Base-by-base conservation (phyloP, 2,888 invertebrate genomes). In the Theodoxus fluviatilis region DNA sequence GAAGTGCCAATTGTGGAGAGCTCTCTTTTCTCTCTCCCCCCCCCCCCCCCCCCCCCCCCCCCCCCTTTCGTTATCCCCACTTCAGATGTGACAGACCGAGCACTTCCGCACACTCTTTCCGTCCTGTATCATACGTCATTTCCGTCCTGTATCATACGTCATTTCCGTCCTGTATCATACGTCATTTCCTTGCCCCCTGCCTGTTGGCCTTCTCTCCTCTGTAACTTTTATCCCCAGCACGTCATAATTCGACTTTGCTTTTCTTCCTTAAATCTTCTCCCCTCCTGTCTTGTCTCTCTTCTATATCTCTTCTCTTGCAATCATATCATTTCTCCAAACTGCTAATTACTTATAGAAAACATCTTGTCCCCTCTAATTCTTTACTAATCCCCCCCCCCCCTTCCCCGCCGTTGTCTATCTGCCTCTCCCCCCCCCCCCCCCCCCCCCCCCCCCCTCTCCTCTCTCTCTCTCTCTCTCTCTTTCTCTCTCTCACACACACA, bases 391-490 rank as follows among this genome's bases (percentile, higher is more conserved):
- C 12, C 18, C 43, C 43, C 12, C 15, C 15, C 38, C 25, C 25
- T 22, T 65, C 65, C 22, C 15, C 0, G 15, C 28, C 22, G n/a
- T 25, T 25, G 15, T 40, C 40, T 37, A 15, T 15, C 4, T 37
- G 25, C 28, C 28, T 25, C 22, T 38, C 25, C 15, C 43, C n/a
- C 28, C 43, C 43, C 43, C 6, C 18, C 43, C 43, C 25, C 43
- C 43, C 25, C 25, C 7, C 63, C 37, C 25, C 31, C n/a, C 43
- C 59, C 59, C 31, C 31, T 22, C 31, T 25, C 35, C 35, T 63
- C 35, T 61, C 61, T 68, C 35, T 35, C 22, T 68, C 35, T 35
- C 22, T 68, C 35, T n/a, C 63, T 63, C 15, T 68, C 68, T 33
- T 43, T 63, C 35, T 28, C 18, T 43, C 25, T 47, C 22, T 12